Conservation (phyloP, 2,797 vertebrate species). For the Sebastiscus tertius region DNA sequence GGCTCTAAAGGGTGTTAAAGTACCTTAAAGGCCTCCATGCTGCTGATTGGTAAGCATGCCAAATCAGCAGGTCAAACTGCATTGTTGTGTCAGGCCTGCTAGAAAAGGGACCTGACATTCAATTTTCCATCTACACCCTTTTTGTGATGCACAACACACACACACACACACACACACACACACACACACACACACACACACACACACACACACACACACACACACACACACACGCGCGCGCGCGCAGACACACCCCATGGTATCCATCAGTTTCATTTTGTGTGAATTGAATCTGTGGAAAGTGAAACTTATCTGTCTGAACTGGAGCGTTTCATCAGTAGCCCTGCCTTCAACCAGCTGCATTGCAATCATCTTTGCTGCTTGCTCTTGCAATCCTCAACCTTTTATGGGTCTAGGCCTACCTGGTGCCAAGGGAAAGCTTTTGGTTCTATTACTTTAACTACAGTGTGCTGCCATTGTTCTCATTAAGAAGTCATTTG, state of each 20-base stretch:
- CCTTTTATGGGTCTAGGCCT: neutral
- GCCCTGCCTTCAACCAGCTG: neutral
- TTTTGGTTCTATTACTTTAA: neutral
- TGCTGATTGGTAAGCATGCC: neutral
- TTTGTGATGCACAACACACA: no score
- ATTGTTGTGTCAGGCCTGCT: no score
- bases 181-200: no score
- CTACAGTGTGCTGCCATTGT: neutral
- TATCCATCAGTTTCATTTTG: constrained; percentile 54
- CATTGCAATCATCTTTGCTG: neutral
- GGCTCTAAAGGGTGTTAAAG: neutral
- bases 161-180: no score
- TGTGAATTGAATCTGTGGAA: constrained; percentile 50
- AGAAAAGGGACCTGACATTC: neutral
- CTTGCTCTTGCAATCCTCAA: neutral
- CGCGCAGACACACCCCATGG: neutral
- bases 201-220: no score
- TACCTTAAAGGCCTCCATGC: no score
- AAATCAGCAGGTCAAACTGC: neutral
- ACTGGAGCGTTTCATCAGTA: neutral
- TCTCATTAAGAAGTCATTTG: neutral
- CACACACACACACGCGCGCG: no score
- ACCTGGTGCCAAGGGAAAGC: neutral
- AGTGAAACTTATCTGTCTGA: constrained; percentile 29
- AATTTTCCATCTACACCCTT: no score